phyloP scores from a whole-genome alignment of 2,797 vertebrate species.

The Sciurus carolinensis region DNA sequence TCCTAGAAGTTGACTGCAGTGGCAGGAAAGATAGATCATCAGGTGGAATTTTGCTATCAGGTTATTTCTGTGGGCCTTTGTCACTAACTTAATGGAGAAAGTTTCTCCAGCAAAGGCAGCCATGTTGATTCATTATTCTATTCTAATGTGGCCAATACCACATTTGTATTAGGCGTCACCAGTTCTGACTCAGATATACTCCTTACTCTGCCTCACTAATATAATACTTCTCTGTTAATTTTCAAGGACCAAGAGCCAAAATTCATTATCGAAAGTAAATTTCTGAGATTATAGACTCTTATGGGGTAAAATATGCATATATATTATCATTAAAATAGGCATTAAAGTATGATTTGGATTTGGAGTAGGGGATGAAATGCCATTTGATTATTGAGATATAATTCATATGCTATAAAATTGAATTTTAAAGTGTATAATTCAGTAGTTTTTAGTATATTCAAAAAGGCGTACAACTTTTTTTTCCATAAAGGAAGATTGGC shows the following conservation, averaged over 20 bases:
- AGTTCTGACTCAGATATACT: neutral
- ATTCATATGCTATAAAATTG: neutral
- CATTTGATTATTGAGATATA: neutral
- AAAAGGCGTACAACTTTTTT: neutral
- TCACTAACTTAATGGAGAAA: neutral
- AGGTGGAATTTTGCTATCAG: conserved; percentile 48
- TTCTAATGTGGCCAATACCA: neutral
- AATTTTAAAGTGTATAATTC: neutral
- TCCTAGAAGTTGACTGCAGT: neutral
- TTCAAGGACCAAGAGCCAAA: neutral
- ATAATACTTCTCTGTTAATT: neutral
- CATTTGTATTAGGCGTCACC: neutral
- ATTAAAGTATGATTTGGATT: neutral
- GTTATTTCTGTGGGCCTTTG: neutral
- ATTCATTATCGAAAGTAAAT: neutral
- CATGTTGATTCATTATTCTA: neutral
- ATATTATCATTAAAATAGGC: neutral
- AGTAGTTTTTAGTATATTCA: neutral
- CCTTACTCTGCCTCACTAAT: neutral
- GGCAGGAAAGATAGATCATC: neutral
- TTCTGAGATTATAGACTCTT: neutral
- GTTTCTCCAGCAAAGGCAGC: neutral
- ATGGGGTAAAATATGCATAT: neutral
- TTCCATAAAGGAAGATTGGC: neutral
- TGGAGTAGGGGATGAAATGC: neutral